Evolutionary conservation across 1,140 invertebrate genomes (phyloP).

Genomic region (Pogonognathellus flavescens): DNA sequence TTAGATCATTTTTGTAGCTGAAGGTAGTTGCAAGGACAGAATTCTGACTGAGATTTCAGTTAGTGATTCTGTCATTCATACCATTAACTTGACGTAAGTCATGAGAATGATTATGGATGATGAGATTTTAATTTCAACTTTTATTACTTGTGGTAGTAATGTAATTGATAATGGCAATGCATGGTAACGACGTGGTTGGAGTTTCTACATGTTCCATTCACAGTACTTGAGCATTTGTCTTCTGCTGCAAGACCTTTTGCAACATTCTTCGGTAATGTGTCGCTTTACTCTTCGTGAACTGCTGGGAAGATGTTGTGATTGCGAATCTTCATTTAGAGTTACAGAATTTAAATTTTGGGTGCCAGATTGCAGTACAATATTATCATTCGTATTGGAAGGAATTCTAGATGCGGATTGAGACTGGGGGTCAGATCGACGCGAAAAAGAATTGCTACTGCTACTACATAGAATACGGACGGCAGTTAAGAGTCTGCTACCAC

Average conservation of each 20-base stretch:
- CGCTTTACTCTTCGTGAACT: neutral
- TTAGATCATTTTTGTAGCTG: no score
- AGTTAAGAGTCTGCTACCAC: constrained; percentile 9
- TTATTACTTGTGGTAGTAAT: neutral
- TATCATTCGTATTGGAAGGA: neutral
- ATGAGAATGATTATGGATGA: neutral
- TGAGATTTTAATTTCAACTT: neutral
- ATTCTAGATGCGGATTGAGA: neutral
- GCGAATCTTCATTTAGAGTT: neutral
- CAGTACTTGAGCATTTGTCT: constrained; percentile 41
- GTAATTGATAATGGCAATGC: neutral
- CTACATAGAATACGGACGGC: constrained; percentile 29
- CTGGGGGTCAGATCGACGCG: neutral
- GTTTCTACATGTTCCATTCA: constrained; percentile 23
- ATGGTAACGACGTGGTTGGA: no score
- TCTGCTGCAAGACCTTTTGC: constrained; percentile 3
- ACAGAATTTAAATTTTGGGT: constrained; percentile 8
- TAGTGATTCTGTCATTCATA: no score
- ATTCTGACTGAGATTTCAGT: no score
- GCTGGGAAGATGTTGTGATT: neutral
- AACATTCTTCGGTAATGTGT: constrained; percentile 34
- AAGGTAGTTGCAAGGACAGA: no score
- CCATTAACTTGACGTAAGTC: neutral
- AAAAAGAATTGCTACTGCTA: neutral
- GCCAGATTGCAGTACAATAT: neutral